phyloP scores from a whole-genome alignment of 2,888 invertebrate genomes.

The Zaprionus bogoriensis region DNA sequence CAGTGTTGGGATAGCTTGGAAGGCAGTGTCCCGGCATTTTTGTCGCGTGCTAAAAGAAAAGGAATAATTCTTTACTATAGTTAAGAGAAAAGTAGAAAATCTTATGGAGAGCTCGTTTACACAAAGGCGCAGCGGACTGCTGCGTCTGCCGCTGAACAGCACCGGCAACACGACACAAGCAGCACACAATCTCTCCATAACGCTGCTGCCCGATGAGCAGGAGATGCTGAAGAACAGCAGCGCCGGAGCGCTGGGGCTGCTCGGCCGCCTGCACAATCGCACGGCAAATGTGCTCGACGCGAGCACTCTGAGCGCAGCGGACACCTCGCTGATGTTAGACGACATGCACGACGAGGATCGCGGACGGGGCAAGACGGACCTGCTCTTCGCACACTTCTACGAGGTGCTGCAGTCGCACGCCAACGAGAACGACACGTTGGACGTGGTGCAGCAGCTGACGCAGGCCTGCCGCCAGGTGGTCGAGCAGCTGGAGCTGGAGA shows the following conservation, averaged over 20 bases:
- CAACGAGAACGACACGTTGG: constrained; percentile 76
- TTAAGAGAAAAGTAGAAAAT: background rate
- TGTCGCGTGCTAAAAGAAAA: constrained; percentile 35
- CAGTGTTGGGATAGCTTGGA: constrained; percentile 25
- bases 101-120: constrained; percentile 57
- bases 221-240: constrained; percentile 40
- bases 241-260: constrained; percentile 32
- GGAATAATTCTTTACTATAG: background rate
- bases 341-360: constrained; percentile 39
- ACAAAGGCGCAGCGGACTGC: constrained; percentile 44
- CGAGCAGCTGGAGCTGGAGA: constrained; percentile 72
- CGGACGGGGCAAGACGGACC: constrained; percentile 73
- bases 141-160: constrained; percentile 37
- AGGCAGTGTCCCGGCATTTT: constrained; percentile 60
- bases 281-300: constrained; percentile 33
- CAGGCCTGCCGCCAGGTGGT: constrained; percentile 72
- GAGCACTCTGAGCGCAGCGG: constrained; percentile 29
- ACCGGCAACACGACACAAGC: constrained; percentile 20
- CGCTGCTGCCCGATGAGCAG: constrained; percentile 71
- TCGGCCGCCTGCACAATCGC: constrained; percentile 33
- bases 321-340: constrained; percentile 20
- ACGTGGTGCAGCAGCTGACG: constrained; percentile 75
- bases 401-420: constrained; percentile 80
- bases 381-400: constrained; percentile 80
- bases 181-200: constrained; percentile 58